A percentile compares a stretch with the other conserved stretches of the same genome.
Evolutionary conservation across 2,797 vertebrate genomes (phyloP).

Genomic region (Craterocephalus amniculus): DNA sequence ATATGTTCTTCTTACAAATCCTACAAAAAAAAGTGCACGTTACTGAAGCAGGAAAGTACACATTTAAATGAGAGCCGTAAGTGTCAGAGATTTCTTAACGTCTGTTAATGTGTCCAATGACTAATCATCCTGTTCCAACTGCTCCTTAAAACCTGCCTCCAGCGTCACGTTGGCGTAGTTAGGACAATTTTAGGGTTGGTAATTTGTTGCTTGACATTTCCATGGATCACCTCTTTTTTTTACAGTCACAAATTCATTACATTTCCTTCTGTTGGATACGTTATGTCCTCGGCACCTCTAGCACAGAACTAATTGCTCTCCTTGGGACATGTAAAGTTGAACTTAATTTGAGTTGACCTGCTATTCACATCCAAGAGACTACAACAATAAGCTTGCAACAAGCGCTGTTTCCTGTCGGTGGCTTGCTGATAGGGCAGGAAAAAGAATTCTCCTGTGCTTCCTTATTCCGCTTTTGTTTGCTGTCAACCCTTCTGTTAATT

Average conservation of each 20-base stretch:
- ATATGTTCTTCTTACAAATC: background rate
- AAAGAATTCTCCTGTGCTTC: constrained; percentile 37
- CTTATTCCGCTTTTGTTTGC: constrained; percentile 52
- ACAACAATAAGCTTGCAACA: constrained; percentile 57
- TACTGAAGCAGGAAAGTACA: background rate
- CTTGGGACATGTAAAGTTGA: constrained; percentile 77
- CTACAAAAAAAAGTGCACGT: background rate
- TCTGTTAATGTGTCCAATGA: constrained; percentile 19
- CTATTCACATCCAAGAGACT: constrained; percentile 59
- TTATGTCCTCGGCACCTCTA: constrained; percentile 68
- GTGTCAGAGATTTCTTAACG: background rate
- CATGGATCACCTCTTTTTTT: constrained; percentile 69
- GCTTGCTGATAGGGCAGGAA: constrained; percentile 47
- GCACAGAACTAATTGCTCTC: constrained; percentile 78
- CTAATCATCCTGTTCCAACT: constrained; percentile 18
- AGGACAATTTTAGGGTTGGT: constrained; percentile 40
- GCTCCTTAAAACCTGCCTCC: constrained; percentile 25
- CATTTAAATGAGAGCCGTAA: background rate
- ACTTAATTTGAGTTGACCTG: constrained; percentile 72
- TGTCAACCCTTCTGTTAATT: constrained; percentile 59
- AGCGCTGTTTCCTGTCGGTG: constrained; percentile 50
- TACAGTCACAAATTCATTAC: constrained; percentile 65
- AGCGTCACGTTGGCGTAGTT: constrained; percentile 30
- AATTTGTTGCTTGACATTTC: constrained; percentile 66
- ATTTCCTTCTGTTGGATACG: constrained; percentile 50